These are phyloP conservation scores for Phymanthus crucifer DNA, from an alignment of 92 coral and sea anemone genomes.

Conservation along the genomic window DNA sequence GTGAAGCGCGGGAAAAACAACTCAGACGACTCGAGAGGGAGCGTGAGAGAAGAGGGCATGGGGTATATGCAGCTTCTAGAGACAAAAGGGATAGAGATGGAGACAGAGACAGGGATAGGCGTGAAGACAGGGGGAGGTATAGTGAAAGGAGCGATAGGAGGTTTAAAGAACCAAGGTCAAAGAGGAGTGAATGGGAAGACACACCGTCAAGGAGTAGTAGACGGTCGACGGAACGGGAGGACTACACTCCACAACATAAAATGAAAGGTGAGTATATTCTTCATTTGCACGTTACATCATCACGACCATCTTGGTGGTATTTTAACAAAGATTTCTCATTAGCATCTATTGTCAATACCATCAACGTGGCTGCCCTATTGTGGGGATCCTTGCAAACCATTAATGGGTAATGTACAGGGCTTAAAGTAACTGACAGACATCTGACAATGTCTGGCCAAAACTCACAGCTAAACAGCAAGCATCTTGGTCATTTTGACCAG, in stretches of 20 bases:
- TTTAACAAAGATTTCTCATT: no score
- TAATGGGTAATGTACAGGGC: no score
- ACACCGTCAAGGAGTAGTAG: constrained; percentile 87
- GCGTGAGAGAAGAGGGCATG: constrained; percentile 74
- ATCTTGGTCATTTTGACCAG: no score
- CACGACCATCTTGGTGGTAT: no score
- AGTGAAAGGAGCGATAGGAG: constrained; percentile 51
- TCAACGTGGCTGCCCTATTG: no score
- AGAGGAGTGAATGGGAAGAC: constrained; percentile 93
- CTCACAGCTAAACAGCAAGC: no score
- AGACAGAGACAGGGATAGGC: constrained; percentile 28
- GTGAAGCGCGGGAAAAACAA: constrained; percentile 88
- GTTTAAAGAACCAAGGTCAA: constrained; percentile 68
- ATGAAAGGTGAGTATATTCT: constrained; percentile 57
- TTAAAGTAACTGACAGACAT: no score
- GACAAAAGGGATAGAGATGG: constrained; percentile 52
- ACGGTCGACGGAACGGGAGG: constrained; percentile 58
- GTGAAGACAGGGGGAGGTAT: constrained; percentile 25
- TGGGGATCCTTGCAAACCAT: no score
- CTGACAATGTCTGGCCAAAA: no score
- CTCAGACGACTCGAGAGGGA: constrained; percentile 86
- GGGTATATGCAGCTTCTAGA: constrained; percentile 84
- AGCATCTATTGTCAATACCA: no score
- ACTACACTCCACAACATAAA: constrained; percentile 74
- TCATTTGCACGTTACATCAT: no score